phyloP scores from a whole-genome alignment of 1,140 invertebrate genomes.

The Drosophila equinoxialis region DNA sequence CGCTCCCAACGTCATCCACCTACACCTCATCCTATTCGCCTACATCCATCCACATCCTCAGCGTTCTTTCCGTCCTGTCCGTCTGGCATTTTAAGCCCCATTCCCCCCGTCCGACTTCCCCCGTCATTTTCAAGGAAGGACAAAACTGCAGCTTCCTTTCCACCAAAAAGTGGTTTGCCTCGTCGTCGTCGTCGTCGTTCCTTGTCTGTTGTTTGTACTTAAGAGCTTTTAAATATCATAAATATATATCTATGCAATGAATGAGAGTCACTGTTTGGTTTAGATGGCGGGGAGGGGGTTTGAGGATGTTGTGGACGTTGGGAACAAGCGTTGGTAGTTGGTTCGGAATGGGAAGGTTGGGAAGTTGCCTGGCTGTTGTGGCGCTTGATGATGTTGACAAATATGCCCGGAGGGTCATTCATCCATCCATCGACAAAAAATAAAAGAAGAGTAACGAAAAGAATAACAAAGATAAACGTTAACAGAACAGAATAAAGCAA shows the following conservation, averaged over 20 bases:
- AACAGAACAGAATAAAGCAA: not conserved
- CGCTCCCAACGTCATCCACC: not conserved
- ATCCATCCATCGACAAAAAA: constrained; percentile 26
- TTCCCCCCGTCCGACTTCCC: constrained; percentile 17
- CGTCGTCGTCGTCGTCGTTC: constrained; percentile 21
- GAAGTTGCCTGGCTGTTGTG: not conserved
- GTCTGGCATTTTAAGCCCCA: constrained; percentile 72
- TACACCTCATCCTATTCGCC: not conserved
- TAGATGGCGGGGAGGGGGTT: not conserved
- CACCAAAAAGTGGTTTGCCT: constrained; percentile 7
- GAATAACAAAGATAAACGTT: constrained; percentile 36
- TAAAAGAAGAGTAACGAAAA: constrained; percentile 18
- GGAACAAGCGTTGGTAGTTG: too few relatives aligned
- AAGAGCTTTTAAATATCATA: constrained; percentile 82
- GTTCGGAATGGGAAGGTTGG: too few relatives aligned
- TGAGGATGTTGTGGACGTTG: too few relatives aligned
- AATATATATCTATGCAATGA: constrained; percentile 73
- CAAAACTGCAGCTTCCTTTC: constrained; percentile 65
- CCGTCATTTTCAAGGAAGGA: constrained; percentile 35
- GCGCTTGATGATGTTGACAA: constrained; percentile 74
- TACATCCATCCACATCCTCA: constrained; percentile 36
- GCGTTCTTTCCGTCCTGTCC: constrained; percentile 33
- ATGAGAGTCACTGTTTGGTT: constrained; percentile 5
- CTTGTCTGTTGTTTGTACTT: constrained; percentile 81
- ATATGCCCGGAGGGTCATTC: constrained; percentile 70